Conservation (phyloP, 1,140 invertebrate species). For the Hyles vespertilio region DNA sequence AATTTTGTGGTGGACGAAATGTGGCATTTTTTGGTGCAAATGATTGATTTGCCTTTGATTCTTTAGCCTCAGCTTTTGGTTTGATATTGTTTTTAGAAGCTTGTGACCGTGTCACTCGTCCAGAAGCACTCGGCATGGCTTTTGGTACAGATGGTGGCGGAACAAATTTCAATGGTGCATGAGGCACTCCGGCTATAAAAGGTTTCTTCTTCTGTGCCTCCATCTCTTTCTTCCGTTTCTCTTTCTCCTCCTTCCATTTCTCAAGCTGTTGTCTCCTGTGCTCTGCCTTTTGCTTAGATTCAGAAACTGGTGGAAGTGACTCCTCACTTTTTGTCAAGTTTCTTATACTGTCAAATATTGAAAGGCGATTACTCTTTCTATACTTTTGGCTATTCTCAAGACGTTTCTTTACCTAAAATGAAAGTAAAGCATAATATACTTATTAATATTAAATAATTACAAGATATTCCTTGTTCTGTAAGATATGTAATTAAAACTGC, state of each 20-base stretch:
- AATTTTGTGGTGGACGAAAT: constrained; percentile 45
- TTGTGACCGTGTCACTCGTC: constrained; percentile 54
- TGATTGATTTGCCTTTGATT: constrained; percentile 20
- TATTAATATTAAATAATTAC: too few species aligned
- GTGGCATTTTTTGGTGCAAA: constrained; percentile 60
- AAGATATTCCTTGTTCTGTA: too few species aligned
- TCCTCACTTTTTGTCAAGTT: constrained; percentile 39
- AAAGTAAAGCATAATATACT: constrained; percentile 8
- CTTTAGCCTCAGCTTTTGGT: constrained; percentile 9
- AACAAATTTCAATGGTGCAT: constrained; percentile 37
- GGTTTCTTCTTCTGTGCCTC: constrained; percentile 55
- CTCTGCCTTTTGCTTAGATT: constrained; percentile 34
- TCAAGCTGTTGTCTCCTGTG: constrained; percentile 48
- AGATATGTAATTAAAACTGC: too few species aligned
- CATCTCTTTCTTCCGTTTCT: constrained; percentile 48
- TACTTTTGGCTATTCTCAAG: constrained; percentile 39
- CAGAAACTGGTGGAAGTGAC: constrained; percentile 22
- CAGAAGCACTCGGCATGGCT: constrained; percentile 46
- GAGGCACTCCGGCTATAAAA: constrained; percentile 44
- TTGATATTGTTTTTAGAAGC: constrained; percentile 29
- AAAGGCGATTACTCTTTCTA: constrained; percentile 41
- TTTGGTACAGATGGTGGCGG: constrained; percentile 44
- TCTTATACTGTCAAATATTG: constrained; percentile 48
- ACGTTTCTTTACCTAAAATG: constrained; percentile 51
- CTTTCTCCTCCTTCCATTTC: constrained; percentile 62